Evolutionary conservation across 2,888 invertebrate species (phyloP), one percentile per base, ranked within the genome.

Genomic region (Andrena hattorfiana): DNA sequence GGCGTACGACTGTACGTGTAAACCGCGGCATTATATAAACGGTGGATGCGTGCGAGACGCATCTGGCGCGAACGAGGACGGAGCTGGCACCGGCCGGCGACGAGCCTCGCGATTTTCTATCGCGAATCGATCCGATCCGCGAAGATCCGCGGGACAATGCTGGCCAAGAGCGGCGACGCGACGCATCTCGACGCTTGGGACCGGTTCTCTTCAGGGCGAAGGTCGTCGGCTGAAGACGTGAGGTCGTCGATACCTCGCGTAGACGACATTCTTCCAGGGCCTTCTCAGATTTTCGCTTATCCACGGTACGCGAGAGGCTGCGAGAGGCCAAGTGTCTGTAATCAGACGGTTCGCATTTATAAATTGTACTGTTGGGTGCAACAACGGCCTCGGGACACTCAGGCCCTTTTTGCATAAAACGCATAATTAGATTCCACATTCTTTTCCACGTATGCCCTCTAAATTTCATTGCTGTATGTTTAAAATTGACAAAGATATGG

Each of bases 151-250:
- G 23, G 23, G 56, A 23, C 56, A 23, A 23, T 23, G 54, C n/a
- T 49, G 60, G 72, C 26, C 42, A 32, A 8, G 42, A 48, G 60
- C 49, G 63, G 49, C 79, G 70, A 35, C 79, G 73, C 74, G 81
- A 67, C 74, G 80, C 80, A 60, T 80, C 67, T 30, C 67, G 54
- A 59, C 69, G 69, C 59, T 49, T 49, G 13, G 49, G 83, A 83
- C 82, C 84, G 84, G 84, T 84, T 84, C 72, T 77, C 73, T 80
- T 84, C 84, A 84, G 84, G 79, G 84, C 84, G 84, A 84, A 83
- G 84, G 84, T 84, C 80, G 80, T 56, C 76, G 83, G 51, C 71
- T 75, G 84, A 77, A 56, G 83, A 23, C 23, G 42, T 56, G 83
- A 83, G 83, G 79, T 84, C 83, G 83, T 68, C 83, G 83, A 76